Evolutionary conservation across 2,797 vertebrate species (phyloP).

Genomic region (Protosalanx chinensis): DNA sequence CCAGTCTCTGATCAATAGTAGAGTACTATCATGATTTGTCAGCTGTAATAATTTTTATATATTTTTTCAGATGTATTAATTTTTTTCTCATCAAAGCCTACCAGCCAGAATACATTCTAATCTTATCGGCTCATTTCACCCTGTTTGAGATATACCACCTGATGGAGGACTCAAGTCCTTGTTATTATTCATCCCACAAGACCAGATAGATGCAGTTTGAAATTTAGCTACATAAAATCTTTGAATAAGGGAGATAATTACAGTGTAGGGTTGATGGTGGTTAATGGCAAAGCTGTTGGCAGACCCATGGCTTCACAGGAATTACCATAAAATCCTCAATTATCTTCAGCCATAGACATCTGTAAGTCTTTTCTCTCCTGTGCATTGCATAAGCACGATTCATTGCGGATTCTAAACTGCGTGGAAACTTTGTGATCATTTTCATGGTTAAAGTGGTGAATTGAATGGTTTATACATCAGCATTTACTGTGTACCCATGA

Average conservation of each 20-base stretch:
- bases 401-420: not conserved
- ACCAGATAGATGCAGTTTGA: slow-evolving; percentile 39
- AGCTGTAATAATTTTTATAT: slow-evolving; percentile 44
- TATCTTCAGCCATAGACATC: slow-evolving; percentile 38
- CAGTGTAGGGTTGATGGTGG: slow-evolving; percentile 54
- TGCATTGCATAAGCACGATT: slow-evolving; percentile 6
- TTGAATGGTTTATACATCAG: not conserved
- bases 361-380: slow-evolving; percentile 28
- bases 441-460: not conserved
- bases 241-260: slow-evolving; percentile 61
- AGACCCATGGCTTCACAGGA: slow-evolving; percentile 49
- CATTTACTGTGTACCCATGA: not conserved
- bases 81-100: slow-evolving; percentile 56
- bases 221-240: slow-evolving; percentile 60
- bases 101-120: slow-evolving; percentile 36
- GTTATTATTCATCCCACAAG: slow-evolving; percentile 29
- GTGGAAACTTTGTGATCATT: not conserved
- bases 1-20: slow-evolving; percentile 66
- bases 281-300: slow-evolving; percentile 57
- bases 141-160: slow-evolving; percentile 2
- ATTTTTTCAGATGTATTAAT: slow-evolving; percentile 11
- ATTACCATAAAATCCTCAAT: slow-evolving; percentile 50
- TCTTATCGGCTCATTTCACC: slow-evolving; percentile 38
- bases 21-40: slow-evolving; percentile 58
- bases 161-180: slow-evolving; percentile 5